Conservation (phyloP, 2,888 invertebrate genomes). For the Heterodera filipjevi region DNA sequence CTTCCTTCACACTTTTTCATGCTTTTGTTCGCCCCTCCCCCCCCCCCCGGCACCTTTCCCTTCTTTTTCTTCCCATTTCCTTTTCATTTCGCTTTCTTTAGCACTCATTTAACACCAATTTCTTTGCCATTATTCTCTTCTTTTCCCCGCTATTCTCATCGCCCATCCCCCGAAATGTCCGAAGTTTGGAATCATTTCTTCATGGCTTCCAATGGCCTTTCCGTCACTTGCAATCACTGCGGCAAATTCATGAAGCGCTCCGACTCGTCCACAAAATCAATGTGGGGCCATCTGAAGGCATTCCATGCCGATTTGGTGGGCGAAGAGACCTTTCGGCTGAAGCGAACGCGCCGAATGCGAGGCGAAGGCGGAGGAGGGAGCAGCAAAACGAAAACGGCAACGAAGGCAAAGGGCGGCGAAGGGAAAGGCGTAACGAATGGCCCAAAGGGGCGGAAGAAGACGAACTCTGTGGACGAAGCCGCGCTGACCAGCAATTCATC, state of each 20-base stretch:
- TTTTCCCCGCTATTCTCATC: background rate
- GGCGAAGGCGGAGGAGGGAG: constrained; percentile 23
- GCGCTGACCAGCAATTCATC: constrained; percentile 12
- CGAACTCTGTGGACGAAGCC: background rate
- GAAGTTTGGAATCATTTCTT: constrained; percentile 59
- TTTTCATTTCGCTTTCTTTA: background rate
- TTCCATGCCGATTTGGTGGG: constrained; percentile 52
- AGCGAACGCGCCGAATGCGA: constrained; percentile 39
- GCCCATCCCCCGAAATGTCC: constrained; percentile 36
- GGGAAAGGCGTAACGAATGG: background rate
- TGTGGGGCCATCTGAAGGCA: constrained; percentile 60
- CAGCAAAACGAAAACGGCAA: background rate
- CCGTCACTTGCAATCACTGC: constrained; percentile 55
- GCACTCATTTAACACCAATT: constrained; percentile 9
- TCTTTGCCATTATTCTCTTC: too few species aligned
- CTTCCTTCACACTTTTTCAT: background rate
- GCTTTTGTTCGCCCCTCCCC: background rate
- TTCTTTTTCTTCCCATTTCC: background rate
- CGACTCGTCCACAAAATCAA: constrained; percentile 54
- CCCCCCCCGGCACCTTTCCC: background rate
- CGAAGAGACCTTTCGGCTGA: constrained; percentile 47
- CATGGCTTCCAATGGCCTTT: constrained; percentile 44
- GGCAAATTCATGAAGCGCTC: constrained; percentile 53
- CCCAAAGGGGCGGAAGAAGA: background rate
- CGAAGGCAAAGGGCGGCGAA: background rate